phyloP scores from a whole-genome alignment of 53 echinoderm and acorn worm genomes.

The Mesocentrotus franciscanus region DNA sequence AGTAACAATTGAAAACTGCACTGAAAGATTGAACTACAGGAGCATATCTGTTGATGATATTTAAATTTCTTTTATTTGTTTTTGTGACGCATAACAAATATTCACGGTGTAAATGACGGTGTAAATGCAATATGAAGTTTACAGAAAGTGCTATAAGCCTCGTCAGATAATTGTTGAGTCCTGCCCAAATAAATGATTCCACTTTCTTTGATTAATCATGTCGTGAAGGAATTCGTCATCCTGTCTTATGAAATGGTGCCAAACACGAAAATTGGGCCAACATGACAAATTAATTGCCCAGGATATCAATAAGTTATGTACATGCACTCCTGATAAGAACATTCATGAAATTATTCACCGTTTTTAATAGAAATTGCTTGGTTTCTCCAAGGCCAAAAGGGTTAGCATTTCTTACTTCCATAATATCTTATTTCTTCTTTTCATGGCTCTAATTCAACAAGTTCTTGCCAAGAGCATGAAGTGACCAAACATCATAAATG shows the following conservation, averaged over 20 bases:
- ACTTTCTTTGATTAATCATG: slow-evolving; percentile 42
- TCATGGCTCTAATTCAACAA: not conserved
- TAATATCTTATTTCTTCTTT: not conserved
- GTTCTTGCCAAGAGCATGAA: not conserved
- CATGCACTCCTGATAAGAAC: not conserved
- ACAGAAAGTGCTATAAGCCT: not conserved
- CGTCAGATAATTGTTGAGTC: not conserved
- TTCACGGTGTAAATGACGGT: not conserved
- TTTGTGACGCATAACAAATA: not conserved
- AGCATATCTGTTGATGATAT: too few relatives aligned
- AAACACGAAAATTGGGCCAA: slow-evolving; percentile 32
- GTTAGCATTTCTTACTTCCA: not conserved
- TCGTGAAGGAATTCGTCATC: slow-evolving; percentile 13
- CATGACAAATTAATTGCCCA: slow-evolving; percentile 34
- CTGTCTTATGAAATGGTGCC: slow-evolving; percentile 14
- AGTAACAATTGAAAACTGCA: too few relatives aligned
- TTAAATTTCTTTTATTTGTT: too few relatives aligned
- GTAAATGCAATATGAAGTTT: not conserved
- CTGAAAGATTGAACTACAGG: too few relatives aligned
- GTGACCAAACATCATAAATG: not conserved
- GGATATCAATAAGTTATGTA: not conserved
- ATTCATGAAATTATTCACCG: not conserved
- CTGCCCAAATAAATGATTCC: slow-evolving; percentile 21
- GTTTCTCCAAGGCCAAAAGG: not conserved
- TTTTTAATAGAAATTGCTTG: slow-evolving; percentile 10